These are phyloP conservation scores for Drosophila falleni DNA, from an alignment of 2,888 invertebrate species.

Conservation along the genomic window DNA sequence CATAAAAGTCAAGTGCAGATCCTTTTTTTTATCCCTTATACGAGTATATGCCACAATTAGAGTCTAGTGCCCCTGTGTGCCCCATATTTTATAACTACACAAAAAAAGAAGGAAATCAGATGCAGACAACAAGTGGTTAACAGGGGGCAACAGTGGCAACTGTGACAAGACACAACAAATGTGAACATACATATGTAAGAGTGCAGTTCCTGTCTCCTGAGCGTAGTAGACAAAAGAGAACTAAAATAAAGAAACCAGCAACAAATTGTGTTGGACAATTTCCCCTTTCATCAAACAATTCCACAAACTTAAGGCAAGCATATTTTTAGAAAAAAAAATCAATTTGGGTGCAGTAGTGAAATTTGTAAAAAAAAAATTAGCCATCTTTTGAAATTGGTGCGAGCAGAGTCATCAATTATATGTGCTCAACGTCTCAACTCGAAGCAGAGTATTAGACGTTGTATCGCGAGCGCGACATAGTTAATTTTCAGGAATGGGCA, in stretches of 20 bases:
- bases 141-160: conserved; percentile 24
- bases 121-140: conserved; percentile 54
- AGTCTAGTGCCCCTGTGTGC: conserved; percentile 10
- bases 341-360: too few species aligned
- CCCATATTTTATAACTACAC: conserved; percentile 26
- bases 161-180: conserved; percentile 31
- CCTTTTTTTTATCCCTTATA: conserved; percentile 8
- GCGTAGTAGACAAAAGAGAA: conserved; percentile 11
- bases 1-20: conserved; percentile 61
- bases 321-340: too few species aligned
- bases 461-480: too few species aligned
- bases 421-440: neutral
- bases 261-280: conserved; percentile 6
- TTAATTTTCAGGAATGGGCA: too few species aligned
- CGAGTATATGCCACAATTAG: conserved; percentile 55
- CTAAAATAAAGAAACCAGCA: conserved; percentile 4
- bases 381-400: neutral
- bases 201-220: conserved; percentile 22
- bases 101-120: conserved; percentile 8
- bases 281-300: neutral
- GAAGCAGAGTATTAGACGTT: too few species aligned
- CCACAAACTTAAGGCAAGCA: too few species aligned
- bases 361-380: too few species aligned
- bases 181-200: conserved; percentile 48
- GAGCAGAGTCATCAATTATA: neutral